A percentile compares a stretch with the other conserved stretches of the same genome.
Conservation (phyloP, 2,888 invertebrate species). For the Diarsia rubi region DNA sequence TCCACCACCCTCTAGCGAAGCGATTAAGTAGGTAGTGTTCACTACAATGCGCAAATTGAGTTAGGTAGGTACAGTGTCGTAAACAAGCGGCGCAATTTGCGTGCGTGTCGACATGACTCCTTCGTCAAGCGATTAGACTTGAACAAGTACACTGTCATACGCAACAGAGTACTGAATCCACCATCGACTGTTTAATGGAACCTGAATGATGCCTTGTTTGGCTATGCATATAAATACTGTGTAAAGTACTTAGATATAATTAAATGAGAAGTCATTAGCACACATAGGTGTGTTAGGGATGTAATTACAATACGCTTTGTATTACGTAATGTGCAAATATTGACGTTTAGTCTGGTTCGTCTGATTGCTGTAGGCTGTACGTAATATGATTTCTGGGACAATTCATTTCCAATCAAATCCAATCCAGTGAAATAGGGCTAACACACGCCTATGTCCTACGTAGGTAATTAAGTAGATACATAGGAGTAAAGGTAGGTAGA, state of each 20-base stretch:
- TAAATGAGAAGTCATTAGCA: conserved; percentile 57
- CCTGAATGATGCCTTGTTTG: conserved; percentile 65
- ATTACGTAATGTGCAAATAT: conserved; percentile 70
- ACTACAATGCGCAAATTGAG: conserved; percentile 76
- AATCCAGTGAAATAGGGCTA: neutral
- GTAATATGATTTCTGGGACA: conserved; percentile 60
- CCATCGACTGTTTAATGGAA: conserved; percentile 73
- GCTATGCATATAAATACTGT: conserved; percentile 5
- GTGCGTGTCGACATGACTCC: conserved; percentile 73
- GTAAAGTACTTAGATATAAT: conserved; percentile 62
- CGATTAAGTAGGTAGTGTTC: conserved; percentile 69
- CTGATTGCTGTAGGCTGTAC: conserved; percentile 62
- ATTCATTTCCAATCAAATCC: conserved; percentile 61
- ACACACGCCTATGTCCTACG: neutral
- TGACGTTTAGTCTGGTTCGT: conserved; percentile 68
- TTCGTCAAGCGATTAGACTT: conserved; percentile 77
- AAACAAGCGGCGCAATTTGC: conserved; percentile 81
- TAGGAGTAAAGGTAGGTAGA: neutral
- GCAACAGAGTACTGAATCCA: conserved; percentile 72
- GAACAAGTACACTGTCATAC: conserved; percentile 76
- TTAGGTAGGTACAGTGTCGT: conserved; percentile 75
- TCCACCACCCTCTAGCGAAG: conserved; percentile 55
- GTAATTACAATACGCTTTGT: conserved; percentile 73
- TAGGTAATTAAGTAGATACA: neutral
- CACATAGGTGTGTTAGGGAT: conserved; percentile 32